Base-by-base conservation (phyloP, 1,140 invertebrate species). In the Stegodyphus mimosarum region DNA sequence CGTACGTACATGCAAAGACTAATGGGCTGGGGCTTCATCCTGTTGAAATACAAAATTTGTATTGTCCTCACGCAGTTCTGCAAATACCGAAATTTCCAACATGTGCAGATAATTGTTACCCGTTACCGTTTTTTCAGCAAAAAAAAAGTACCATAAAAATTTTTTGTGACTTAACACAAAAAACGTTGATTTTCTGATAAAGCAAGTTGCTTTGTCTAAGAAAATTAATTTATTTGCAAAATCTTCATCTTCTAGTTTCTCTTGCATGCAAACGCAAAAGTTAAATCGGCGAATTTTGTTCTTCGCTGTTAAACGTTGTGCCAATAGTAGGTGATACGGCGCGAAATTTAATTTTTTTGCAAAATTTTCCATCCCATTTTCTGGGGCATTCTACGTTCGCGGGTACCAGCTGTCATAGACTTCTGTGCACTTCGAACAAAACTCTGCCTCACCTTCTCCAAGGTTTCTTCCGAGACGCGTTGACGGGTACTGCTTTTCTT, bases 141-240 rank as follows among this genome's bases (percentile, higher is more conserved):
- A 52, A 51, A 13, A 73, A 79, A 86, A 13, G 74, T 60, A 2
- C 49, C 83, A 78, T 78, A 86, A n/a, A n/a, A n/a, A n/a, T 49
- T 51, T 6, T 51, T 52, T 7, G 33, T 15, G 50, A 73, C 11
- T 51, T 50, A 17, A 4, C 48, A 73, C 71, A 51, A 73, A 73
- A 50, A 53, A 11, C 63, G 52, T 50, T 66, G 5, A 51, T n/a
- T 15, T 48, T 53, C 13, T 15, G 49, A 33, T 15, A 7, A 33
- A n/a, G n/a, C 33, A 72, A 9, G 49, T 72, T 33, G 70, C 48
- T 50, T 72, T n/a, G n/a, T 72, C 70, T 48, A 7, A 7, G 13
- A 72, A 72, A n/a, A 72, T 49, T 18, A 72, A n/a, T 50, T 72
- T 72, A 33, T 72, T 72, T 10, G 70, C 70, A 51, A 72, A 48